Conservation (phyloP, 2,888 invertebrate species). For the Furcula furcula region DNA sequence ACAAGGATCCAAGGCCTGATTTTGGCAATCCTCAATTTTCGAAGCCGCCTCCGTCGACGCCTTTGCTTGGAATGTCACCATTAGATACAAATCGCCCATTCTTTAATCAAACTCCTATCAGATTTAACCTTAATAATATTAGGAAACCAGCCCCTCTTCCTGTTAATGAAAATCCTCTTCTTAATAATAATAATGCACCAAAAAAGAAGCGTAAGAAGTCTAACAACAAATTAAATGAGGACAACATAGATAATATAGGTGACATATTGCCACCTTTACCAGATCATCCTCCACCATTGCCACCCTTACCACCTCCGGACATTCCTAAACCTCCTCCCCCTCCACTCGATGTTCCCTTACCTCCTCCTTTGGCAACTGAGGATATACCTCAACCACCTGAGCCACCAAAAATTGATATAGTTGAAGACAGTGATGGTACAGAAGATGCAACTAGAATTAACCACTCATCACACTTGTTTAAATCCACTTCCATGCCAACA, state of each 20-base stretch:
- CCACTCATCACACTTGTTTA: conserved; percentile 54
- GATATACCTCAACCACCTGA: conserved; percentile 64
- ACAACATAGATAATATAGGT: conserved; percentile 20
- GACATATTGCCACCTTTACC: conserved; percentile 76
- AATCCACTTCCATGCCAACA: conserved; percentile 56
- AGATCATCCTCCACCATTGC: conserved; percentile 77
- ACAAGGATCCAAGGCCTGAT: conserved; percentile 49
- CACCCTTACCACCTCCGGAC: conserved; percentile 77
- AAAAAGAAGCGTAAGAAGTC: conserved; percentile 89
- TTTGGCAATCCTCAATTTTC: conserved; percentile 53
- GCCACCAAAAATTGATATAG: conserved; percentile 37
- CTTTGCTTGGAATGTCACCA: conserved; percentile 72
- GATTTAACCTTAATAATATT: conserved; percentile 70
- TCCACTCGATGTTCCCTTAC: conserved; percentile 61
- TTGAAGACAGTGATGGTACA: conserved; percentile 30
- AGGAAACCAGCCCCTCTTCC: conserved; percentile 65
- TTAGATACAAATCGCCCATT: conserved; percentile 66
- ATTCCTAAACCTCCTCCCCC: conserved; percentile 54
- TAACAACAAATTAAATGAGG: conserved; percentile 79
- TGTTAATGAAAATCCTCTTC: conserved; percentile 65
- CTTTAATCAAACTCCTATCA: conserved; percentile 69
- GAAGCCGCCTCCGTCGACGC: conserved; percentile 57
- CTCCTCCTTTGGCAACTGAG: conserved; percentile 71
- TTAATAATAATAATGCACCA: conserved; percentile 71
- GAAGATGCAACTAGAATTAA: conserved; percentile 49